Base-by-base conservation (phyloP, 1,140 invertebrate species). In the Drosophila parvula region DNA sequence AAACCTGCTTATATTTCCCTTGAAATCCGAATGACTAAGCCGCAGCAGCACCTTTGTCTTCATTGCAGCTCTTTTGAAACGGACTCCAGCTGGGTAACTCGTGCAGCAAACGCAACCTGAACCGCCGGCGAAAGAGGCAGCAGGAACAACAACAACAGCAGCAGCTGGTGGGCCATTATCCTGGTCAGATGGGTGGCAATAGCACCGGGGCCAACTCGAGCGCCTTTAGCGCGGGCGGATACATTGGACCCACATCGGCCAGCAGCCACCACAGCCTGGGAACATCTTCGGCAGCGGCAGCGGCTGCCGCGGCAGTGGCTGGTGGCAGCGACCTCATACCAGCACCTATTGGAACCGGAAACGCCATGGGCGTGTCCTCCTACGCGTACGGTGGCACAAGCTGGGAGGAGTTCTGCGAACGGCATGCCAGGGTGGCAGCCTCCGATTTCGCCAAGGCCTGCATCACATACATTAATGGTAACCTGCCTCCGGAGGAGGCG, bases 361-460 rank as follows among this genome's bases (percentile, higher is more conserved):
- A 58, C 48, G 56, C 62, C 6, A 53, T 84, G 28, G 71, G 82
- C 27, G 73, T 73, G 27, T 64, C 79, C 50, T 74, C 90, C 7
- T 91, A 86, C 53, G 58, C 81, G 11, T 86, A 90, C 50, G 91
- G 85, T 2, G 79, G 84, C 16, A 92, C 89, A 90, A 94, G 94
- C 86, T 96, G 96, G 96, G 93, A 94, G 78, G 96, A 98, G 88
- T 97, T 98, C 92, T 98, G 97, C 93, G 97, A 98, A 90, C 95
- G 96, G 92, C 96, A 98, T 93, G 97, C 97, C 44, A 95, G 95
- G 90, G 94, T 94, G 47, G 95, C 96, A 55, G 97, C 97, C 36
- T 95, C 95, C 62, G 96, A 97, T 91, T 98, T 98, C 93, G 96
- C 96, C 74, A 96, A 96, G 92, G 95, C 96, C 71, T 97, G 97